Evolutionary conservation across 2,888 invertebrate species (phyloP).

Genomic region (Alsophila aescularia): DNA sequence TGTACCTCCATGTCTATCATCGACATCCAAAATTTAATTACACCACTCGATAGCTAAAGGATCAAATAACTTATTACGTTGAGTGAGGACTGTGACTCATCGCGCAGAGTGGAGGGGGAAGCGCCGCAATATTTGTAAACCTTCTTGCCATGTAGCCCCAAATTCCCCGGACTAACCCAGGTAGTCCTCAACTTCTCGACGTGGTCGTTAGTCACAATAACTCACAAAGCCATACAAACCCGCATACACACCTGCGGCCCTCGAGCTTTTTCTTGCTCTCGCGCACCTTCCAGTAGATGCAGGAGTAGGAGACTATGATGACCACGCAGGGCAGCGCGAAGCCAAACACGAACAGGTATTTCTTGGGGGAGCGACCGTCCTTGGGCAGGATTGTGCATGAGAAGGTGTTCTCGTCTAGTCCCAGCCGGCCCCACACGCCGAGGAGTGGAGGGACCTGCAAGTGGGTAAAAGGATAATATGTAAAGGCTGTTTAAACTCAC

Average conservation of each 20-base stretch:
- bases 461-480: neutral
- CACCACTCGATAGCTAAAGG: no score
- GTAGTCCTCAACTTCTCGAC: neutral
- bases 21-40: no score
- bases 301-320: slow-evolving; percentile 93
- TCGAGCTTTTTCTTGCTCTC: slow-evolving; percentile 89
- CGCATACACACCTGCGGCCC: slow-evolving; percentile 87
- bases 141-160: no score
- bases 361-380: slow-evolving; percentile 92
- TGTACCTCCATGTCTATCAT: no score
- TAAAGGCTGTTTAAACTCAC: no score
- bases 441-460: slow-evolving; percentile 90
- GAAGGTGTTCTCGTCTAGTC: slow-evolving; percentile 91
- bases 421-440: slow-evolving; percentile 93
- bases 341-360: slow-evolving; percentile 91
- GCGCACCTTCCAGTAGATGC: slow-evolving; percentile 92
- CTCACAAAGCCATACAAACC: slow-evolving; percentile 63
- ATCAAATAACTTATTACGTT: no score
- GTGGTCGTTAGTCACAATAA: slow-evolving; percentile 44
- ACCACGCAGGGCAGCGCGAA: slow-evolving; percentile 93
- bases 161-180: neutral
- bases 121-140: no score
- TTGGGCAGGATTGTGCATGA: slow-evolving; percentile 94
- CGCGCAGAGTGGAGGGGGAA: no score
- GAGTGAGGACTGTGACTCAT: no score